A percentile compares a stretch with the other conserved stretches of the same genome.
These are phyloP conservation scores for Melangyna quadrimaculata DNA, from an alignment of 2,888 invertebrate species.

Conservation along the genomic window DNA sequence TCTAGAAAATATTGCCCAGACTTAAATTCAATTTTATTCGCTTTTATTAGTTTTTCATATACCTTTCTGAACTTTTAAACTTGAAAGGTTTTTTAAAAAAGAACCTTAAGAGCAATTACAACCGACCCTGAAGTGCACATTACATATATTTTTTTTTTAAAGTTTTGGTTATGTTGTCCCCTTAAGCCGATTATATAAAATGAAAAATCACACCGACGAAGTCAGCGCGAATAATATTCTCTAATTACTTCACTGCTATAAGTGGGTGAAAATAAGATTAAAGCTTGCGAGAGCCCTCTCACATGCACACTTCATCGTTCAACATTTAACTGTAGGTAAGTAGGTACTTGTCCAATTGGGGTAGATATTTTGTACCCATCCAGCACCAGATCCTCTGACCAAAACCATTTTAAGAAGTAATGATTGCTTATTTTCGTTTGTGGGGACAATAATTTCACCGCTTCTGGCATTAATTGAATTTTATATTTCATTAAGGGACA, in stretches of 20 bases:
- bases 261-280: conserved; percentile 44
- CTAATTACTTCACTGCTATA: conserved; percentile 60
- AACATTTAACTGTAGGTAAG: background rate
- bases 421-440: conserved; percentile 69
- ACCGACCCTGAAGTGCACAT: background rate
- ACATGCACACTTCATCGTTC: background rate
- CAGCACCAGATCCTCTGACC: background rate
- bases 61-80: background rate
- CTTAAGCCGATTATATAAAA: conserved; percentile 69
- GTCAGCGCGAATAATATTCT: conserved; percentile 63
- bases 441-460: conserved; percentile 64
- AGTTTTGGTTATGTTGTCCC: conserved; percentile 7
- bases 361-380: background rate
- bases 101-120: background rate
- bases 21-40: too few relatives aligned
- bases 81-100: too few relatives aligned
- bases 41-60: too few relatives aligned
- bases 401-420: conserved; percentile 13
- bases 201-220: conserved; percentile 63
- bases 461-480: conserved; percentile 68
- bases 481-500: conserved; percentile 12
- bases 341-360: background rate
- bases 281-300: conserved; percentile 6
- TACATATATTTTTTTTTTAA: background rate
- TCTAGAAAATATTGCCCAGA: too few relatives aligned